Conservation (phyloP, 2,888 invertebrate genomes). For the Ophion ventricosus region DNA sequence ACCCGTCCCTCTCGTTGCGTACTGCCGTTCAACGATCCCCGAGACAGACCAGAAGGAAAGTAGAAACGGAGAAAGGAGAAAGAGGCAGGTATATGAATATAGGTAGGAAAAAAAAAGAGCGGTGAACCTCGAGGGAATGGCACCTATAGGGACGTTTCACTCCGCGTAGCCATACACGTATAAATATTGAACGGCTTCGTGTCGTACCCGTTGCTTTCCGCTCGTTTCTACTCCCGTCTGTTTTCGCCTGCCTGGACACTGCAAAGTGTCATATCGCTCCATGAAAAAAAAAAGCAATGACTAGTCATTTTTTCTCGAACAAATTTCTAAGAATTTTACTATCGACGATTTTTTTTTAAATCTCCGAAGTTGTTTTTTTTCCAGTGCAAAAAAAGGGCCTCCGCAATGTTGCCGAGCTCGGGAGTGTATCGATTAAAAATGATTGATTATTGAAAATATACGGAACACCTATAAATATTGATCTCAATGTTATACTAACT, state of each 20-base stretch:
- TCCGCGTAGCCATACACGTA: slow-evolving; percentile 7
- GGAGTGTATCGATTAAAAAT: no score
- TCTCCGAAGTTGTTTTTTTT: no score
- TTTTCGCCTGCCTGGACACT: background rate
- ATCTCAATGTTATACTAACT: no score
- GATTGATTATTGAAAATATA: no score
- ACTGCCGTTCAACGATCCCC: slow-evolving; percentile 35
- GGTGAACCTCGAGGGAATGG: background rate
- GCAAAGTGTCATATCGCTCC: background rate
- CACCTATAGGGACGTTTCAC: slow-evolving; percentile 15
- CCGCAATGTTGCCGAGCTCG: no score
- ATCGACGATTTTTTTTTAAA: background rate
- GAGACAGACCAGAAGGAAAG: slow-evolving; percentile 33
- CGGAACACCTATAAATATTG: no score
- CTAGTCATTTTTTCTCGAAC: background rate
- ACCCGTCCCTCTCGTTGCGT: slow-evolving; percentile 1
- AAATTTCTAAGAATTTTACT: background rate
- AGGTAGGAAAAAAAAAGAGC: background rate
- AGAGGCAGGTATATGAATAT: background rate
- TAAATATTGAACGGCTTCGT: slow-evolving; percentile 54
- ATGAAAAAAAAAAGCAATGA: background rate
- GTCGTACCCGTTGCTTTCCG: slow-evolving; percentile 24
- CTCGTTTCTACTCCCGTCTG: slow-evolving; percentile 9
- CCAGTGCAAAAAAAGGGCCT: no score
- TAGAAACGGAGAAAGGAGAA: slow-evolving; percentile 22